phyloP scores from a whole-genome alignment of 1,140 invertebrate species.

The Hyles vespertilio region DNA sequence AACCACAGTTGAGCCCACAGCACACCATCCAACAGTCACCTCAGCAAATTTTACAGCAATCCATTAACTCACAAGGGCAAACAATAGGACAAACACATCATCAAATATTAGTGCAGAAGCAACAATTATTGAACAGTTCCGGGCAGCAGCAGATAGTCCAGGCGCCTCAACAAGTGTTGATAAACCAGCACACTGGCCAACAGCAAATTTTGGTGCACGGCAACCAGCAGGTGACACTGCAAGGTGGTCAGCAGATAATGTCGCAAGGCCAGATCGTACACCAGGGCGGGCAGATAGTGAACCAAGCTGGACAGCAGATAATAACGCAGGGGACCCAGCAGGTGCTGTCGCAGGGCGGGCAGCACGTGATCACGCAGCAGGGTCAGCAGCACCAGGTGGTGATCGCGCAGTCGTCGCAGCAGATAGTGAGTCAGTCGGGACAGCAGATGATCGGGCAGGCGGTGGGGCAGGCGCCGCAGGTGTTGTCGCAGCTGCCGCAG shows the following conservation, averaged over 20 bases:
- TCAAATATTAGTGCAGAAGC: slow-evolving; percentile 71
- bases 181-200: slow-evolving; percentile 66
- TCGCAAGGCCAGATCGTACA: slow-evolving; percentile 68
- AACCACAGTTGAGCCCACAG: slow-evolving; percentile 60
- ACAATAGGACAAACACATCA: slow-evolving; percentile 58
- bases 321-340: slow-evolving; percentile 61
- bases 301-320: slow-evolving; percentile 64
- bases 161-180: slow-evolving; percentile 62
- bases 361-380: slow-evolving; percentile 69
- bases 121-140: slow-evolving; percentile 56
- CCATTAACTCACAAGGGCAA: slow-evolving; percentile 61
- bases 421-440: slow-evolving; percentile 59
- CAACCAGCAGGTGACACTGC: slow-evolving; percentile 65
- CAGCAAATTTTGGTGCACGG: slow-evolving; percentile 70
- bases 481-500: slow-evolving; percentile 60
- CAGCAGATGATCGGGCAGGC: slow-evolving; percentile 64
- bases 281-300: slow-evolving; percentile 64
- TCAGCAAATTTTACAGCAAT: slow-evolving; percentile 63
- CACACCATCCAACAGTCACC: slow-evolving; percentile 60
- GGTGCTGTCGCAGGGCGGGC: slow-evolving; percentile 61
- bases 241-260: slow-evolving; percentile 65
- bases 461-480: slow-evolving; percentile 60
- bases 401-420: slow-evolving; percentile 60
- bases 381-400: slow-evolving; percentile 67
- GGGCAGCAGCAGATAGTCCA: slow-evolving; percentile 69